Conservation (phyloP, 2,797 vertebrate genomes). For the Menidia menidia region DNA sequence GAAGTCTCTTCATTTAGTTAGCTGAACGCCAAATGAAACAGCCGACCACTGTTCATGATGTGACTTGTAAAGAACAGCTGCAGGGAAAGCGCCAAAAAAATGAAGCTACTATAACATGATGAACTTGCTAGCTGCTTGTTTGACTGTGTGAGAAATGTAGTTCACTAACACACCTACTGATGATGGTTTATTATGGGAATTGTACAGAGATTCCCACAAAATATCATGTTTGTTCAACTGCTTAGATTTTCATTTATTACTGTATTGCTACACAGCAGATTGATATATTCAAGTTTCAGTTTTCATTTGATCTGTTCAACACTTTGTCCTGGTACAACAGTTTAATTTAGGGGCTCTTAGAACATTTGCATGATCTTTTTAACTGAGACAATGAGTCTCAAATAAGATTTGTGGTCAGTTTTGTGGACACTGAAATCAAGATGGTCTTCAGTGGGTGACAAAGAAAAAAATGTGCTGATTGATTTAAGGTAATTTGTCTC, state of each 20-base stretch:
- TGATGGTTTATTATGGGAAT: constrained; percentile 4
- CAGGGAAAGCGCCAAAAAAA: constrained; percentile 71
- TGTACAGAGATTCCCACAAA: constrained; percentile 9
- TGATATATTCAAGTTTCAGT: not conserved
- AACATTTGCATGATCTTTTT: too few relatives aligned
- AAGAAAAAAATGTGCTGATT: not conserved
- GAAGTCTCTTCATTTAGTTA: constrained; percentile 64
- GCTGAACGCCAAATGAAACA: constrained; percentile 72
- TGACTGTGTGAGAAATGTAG: constrained; percentile 13
- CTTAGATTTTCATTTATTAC: not conserved
- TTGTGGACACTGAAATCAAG: too few relatives aligned
- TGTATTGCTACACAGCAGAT: not conserved
- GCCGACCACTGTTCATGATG: constrained; percentile 69
- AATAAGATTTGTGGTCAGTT: too few relatives aligned
- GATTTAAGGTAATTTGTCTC: not conserved
- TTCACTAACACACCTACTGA: constrained; percentile 8
- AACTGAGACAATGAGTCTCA: too few relatives aligned
- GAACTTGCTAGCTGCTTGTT: constrained; percentile 19
- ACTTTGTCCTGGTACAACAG: not conserved
- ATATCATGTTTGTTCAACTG: constrained; percentile 1
- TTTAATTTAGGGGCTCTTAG: not conserved
- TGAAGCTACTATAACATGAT: constrained; percentile 58
- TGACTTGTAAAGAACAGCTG: constrained; percentile 80
- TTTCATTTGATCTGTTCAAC: not conserved
- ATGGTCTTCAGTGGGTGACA: too few relatives aligned